Percentiles rank a stretch among this genome's conserved stretches.
Conservation (phyloP, 2,888 invertebrate genomes). For the Drosophila demipolita region DNA sequence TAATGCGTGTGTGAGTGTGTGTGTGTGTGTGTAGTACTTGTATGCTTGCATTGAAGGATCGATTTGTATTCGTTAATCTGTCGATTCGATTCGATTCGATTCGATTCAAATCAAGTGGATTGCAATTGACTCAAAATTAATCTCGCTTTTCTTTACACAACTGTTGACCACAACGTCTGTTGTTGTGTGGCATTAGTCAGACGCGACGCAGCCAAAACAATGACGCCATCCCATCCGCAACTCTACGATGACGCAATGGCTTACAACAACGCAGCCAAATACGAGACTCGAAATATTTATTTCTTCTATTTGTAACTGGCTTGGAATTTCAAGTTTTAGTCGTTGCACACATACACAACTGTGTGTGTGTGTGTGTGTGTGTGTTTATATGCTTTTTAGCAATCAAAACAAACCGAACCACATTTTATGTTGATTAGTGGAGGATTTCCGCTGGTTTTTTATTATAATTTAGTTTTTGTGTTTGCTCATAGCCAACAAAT, state of each 20-base stretch:
- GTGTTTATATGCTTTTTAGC: neutral
- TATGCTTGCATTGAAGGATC: neutral
- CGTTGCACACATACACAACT: neutral
- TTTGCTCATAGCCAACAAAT: constrained; percentile 1
- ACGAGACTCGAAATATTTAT: neutral
- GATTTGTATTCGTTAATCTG: constrained; percentile 4
- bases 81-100: neutral
- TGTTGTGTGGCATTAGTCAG: constrained; percentile 28
- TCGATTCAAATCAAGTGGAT: neutral
- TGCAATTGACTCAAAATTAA: neutral
- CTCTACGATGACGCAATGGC: constrained; percentile 54
- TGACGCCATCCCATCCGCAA: constrained; percentile 41
- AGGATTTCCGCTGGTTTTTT: constrained; percentile 53
- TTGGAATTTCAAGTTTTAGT: constrained; percentile 23
- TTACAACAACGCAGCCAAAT: constrained; percentile 31
- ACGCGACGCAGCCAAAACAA: constrained; percentile 29
- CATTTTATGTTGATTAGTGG: constrained; percentile 50
- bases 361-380: neutral
- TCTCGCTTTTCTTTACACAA: neutral
- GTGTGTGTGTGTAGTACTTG: neutral
- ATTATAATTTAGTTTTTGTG: neutral
- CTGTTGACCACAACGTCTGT: constrained; percentile 10
- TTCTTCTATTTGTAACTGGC: neutral
- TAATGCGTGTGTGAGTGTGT: neutral
- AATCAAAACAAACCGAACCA: constrained; percentile 42